Evolutionary conservation across 2,113 vertebrate genomes (phyloP).

Genomic region (Boulengeromyrus knoepffleri): DNA sequence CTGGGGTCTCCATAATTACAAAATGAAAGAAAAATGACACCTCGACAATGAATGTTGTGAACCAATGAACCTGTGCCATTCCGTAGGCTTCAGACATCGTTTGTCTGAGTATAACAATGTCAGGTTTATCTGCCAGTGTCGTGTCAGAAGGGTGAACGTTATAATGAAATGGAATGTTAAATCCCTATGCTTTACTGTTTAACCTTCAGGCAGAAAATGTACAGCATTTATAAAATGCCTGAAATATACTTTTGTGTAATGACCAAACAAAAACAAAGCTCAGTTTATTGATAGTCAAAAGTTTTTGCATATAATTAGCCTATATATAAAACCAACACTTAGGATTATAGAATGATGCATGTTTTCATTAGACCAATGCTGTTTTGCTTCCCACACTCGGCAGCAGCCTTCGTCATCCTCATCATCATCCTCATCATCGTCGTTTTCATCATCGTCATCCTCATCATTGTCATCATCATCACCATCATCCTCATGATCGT

Average conservation of each 20-base stretch:
- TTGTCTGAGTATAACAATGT: neutral
- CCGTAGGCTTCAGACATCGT: neutral
- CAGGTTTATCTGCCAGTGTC: neutral
- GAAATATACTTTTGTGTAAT: neutral
- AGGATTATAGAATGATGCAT: neutral
- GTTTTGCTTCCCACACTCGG: neutral
- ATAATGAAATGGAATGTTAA: neutral
- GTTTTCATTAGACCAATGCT: neutral
- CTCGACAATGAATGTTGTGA: neutral
- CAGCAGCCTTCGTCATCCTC: neutral
- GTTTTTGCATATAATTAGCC: neutral
- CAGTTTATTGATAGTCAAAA: neutral
- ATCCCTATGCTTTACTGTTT: neutral
- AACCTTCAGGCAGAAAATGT: neutral
- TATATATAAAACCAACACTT: neutral
- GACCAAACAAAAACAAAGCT: neutral
- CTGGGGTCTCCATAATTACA: neutral
- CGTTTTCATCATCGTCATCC: too few species aligned
- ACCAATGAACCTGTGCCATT: neutral
- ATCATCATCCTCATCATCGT: too few species aligned
- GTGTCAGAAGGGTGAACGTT: neutral
- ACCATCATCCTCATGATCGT: too few species aligned
- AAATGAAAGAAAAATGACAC: neutral
- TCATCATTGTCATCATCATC: too few species aligned
- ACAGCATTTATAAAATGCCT: neutral